Percentiles rank a stretch among this genome's conserved stretches.
Evolutionary conservation across 2,797 vertebrate genomes (phyloP).

Genomic region (Mormyrus hasselquistii): DNA sequence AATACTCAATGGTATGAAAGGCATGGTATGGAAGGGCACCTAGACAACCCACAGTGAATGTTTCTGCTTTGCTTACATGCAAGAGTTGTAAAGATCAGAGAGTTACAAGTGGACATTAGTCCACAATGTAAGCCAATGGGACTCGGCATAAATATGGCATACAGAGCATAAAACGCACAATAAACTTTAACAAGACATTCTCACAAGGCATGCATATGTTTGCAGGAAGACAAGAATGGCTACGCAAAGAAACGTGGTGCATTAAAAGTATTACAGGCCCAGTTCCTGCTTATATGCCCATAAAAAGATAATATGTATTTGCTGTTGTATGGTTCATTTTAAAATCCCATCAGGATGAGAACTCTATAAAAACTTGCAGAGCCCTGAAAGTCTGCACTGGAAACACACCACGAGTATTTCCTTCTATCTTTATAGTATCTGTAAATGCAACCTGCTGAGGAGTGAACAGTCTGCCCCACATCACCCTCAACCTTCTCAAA

Average conservation of each 20-base stretch:
- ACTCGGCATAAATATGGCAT: not conserved
- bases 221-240: not conserved
- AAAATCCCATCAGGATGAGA: constrained; percentile 8
- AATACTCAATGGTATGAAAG: not conserved
- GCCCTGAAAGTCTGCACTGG: constrained; percentile 3
- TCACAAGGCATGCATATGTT: not conserved
- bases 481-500: constrained; percentile 5
- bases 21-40: not conserved
- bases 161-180: not conserved
- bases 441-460: constrained; percentile 9
- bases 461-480: not conserved
- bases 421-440: constrained; percentile 2
- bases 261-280: not conserved
- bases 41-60: constrained; percentile 9
- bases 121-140: not conserved
- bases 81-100: not conserved
- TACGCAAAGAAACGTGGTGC: not conserved
- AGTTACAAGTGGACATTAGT: not conserved
- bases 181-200: constrained; percentile 4
- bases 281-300: not conserved
- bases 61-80: not conserved
- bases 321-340: constrained; percentile 12
- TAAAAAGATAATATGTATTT: constrained; percentile 3
- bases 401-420: not conserved
- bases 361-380: constrained; percentile 6